Percentiles rank a stretch among this genome's conserved stretches.
Evolutionary conservation across 2,888 invertebrate genomes (phyloP).

Genomic region (Drosophila austrosaltans): DNA sequence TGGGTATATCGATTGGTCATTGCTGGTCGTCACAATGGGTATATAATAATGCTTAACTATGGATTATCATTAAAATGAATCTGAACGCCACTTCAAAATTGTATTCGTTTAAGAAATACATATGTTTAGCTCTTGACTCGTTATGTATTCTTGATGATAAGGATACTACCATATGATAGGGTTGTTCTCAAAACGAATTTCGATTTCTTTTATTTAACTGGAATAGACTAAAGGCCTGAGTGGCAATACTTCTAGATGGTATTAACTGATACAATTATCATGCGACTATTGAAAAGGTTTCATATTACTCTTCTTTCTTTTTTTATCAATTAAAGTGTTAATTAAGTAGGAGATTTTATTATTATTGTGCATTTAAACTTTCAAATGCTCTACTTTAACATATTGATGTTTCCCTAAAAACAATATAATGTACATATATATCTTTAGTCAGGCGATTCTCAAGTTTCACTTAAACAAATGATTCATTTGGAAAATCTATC

Average conservation of each 20-base stretch:
- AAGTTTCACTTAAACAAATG: neutral
- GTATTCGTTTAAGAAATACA: slow-evolving; percentile 35
- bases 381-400: neutral
- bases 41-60: slow-evolving; percentile 30
- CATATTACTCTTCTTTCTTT: neutral
- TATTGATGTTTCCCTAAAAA: no score
- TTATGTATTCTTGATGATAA: slow-evolving; percentile 28
- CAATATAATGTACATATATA: neutral
- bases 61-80: slow-evolving; percentile 28
- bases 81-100: slow-evolving; percentile 42
- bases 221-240: no score
- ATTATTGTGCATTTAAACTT: neutral
- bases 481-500: neutral
- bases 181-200: slow-evolving; percentile 5
- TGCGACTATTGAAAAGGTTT: neutral
- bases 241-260: no score
- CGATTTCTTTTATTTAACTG: neutral
- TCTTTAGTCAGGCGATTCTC: neutral
- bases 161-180: neutral
- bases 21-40: slow-evolving; percentile 19
- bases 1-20: slow-evolving; percentile 15
- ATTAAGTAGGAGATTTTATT: neutral
- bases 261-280: no score
- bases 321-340: neutral
- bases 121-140: slow-evolving; percentile 28